A percentile compares a stretch with the other conserved stretches of the same genome.
phyloP scores from a whole-genome alignment of 2,113 vertebrate species.

The Triplophysa tibetana region DNA sequence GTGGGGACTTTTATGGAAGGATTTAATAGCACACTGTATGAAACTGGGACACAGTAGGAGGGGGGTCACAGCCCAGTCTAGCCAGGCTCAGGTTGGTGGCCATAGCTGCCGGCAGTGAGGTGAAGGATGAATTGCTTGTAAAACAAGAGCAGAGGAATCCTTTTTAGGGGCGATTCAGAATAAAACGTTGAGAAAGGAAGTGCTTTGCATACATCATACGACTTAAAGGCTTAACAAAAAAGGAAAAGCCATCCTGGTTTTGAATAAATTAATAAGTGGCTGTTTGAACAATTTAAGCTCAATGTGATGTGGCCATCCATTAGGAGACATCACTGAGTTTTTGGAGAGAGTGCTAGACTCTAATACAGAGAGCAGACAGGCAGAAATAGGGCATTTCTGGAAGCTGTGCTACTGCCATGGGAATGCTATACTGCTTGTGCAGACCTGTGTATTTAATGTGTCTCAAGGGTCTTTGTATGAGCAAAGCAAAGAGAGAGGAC shows the following conservation, averaged over 20 bases:
- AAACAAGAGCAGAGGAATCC: slow-evolving; percentile 45
- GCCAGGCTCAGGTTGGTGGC: slow-evolving; percentile 40
- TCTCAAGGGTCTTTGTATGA: neutral
- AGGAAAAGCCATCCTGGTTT: neutral
- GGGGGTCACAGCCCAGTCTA: neutral
- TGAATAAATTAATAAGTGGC: slow-evolving; percentile 28
- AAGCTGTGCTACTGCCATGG: slow-evolving; percentile 38
- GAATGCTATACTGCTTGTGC: slow-evolving; percentile 27
- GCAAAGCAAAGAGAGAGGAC: neutral
- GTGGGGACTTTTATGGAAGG: slow-evolving; percentile 6
- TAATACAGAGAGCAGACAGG: slow-evolving; percentile 39
- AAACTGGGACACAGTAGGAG: slow-evolving; percentile 35
- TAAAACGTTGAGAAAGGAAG: neutral
- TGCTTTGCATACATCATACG: neutral
- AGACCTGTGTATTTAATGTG: slow-evolving; percentile 21
- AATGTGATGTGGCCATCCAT: neutral
- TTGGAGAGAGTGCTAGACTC: slow-evolving; percentile 5
- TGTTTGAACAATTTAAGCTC: neutral
- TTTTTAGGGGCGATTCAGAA: slow-evolving; percentile 46
- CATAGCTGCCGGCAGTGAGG: slow-evolving; percentile 56
- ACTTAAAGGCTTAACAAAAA: slow-evolving; percentile 29
- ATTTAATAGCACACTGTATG: slow-evolving; percentile 1
- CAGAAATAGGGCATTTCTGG: slow-evolving; percentile 41
- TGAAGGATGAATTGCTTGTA: slow-evolving; percentile 59
- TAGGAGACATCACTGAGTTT: neutral